phyloP scores from a whole-genome alignment of 2,888 invertebrate species.

The Pelosia muscerda region DNA sequence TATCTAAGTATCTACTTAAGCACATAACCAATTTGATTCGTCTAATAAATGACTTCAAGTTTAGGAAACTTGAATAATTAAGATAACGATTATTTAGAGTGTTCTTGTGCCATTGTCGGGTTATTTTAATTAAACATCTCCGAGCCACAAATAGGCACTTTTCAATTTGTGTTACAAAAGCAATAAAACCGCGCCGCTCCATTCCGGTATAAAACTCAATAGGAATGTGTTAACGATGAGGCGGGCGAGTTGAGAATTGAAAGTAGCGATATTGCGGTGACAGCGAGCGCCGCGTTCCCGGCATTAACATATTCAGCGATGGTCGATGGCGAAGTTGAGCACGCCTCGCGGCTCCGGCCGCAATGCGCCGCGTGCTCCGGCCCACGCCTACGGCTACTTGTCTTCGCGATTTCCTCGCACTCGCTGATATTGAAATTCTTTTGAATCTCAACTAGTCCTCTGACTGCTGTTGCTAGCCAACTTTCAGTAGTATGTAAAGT shows the following conservation, averaged over 20 bases:
- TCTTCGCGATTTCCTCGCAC: slow-evolving; percentile 62
- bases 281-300: slow-evolving; percentile 58
- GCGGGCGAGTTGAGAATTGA: slow-evolving; percentile 63
- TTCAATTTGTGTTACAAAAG: slow-evolving; percentile 48
- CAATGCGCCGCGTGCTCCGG: slow-evolving; percentile 31
- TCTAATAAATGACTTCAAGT: slow-evolving; percentile 6
- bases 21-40: slow-evolving; percentile 3
- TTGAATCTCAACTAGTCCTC: slow-evolving; percentile 77
- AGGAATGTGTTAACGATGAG: slow-evolving; percentile 63
- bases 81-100: slow-evolving; percentile 21
- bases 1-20: background rate
- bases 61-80: slow-evolving; percentile 16
- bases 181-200: slow-evolving; percentile 50
- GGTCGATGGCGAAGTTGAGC: slow-evolving; percentile 59
- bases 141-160: slow-evolving; percentile 37
- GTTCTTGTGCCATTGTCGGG: slow-evolving; percentile 18
- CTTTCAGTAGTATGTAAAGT: slow-evolving; percentile 74
- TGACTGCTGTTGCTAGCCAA: slow-evolving; percentile 64
- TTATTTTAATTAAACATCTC: slow-evolving; percentile 37
- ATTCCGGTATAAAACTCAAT: slow-evolving; percentile 60
- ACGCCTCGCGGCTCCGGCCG: slow-evolving; percentile 30
- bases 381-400: slow-evolving; percentile 48
- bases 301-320: slow-evolving; percentile 81
- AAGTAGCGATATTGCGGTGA: slow-evolving; percentile 73
- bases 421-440: slow-evolving; percentile 83